Evolutionary conservation across 1,140 invertebrate species (phyloP), one percentile per base, ranked within the genome.

Genomic region (Pseudomyrmex cubaensis): DNA sequence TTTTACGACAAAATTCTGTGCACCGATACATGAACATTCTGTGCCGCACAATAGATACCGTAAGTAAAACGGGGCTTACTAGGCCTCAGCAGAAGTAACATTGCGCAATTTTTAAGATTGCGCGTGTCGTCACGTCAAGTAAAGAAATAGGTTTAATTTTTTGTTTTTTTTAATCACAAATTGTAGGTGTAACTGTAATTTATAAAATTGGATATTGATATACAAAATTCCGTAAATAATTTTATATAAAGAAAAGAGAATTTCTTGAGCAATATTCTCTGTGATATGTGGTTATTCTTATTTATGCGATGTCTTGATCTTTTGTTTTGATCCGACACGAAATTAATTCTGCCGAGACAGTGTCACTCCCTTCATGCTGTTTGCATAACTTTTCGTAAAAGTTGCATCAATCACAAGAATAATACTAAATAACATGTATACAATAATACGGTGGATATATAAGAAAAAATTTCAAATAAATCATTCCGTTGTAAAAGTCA

Each of bases 11-110:
- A 61, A 70, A 70, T 20, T 72, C 66, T 80, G 76, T 80, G 76
- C 66, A 80, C 76, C 76, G 76, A 80, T 80, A 59, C 76, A 72
- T 80, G 76, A 80, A 72, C 76, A 70, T 70, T 59, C 54, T 61
- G 66, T 72, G 76, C 64, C 56, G 64, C 20, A 56, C 62, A 70
- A 70, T 61, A 70, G n/a, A 35, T 61, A 72, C 1, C 35, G 44
- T 10, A 52, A 52, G 35, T 70, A 48, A 70, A 59, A 59, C 8
- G 52, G 22, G 35, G 2, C 50, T 12, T n/a, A 59, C 10, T 12
- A n/a, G 7, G 54, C 52, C n/a, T 57, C 66, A 72, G 54, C 76
- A 72, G 46, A n/a, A 80, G 70, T 35, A 50, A 20, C 2, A n/a
- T 20, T 1, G 13, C 12, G 2, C 35, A 35, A 35, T 35, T 5